phyloP scores from a whole-genome alignment of 2,797 vertebrate species.

The Huso huso region DNA sequence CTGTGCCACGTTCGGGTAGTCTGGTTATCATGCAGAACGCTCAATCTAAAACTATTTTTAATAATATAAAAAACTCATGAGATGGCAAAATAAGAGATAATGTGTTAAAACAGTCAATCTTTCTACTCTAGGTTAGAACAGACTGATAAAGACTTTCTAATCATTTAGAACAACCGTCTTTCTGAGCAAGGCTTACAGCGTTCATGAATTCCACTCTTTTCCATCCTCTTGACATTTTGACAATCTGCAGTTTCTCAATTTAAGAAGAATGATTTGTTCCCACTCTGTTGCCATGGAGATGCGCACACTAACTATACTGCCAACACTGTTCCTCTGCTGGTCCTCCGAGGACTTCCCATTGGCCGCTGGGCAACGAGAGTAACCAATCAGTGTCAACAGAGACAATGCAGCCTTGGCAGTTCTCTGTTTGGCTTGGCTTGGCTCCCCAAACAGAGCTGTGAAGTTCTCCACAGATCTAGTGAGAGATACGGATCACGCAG shows the following conservation, averaged over 20 bases:
- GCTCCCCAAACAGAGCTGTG: slow-evolving; percentile 39
- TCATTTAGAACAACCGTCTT: too few relatives aligned
- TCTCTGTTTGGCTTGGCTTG: slow-evolving; percentile 68
- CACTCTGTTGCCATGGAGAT: slow-evolving; percentile 66
- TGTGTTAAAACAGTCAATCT: too few relatives aligned
- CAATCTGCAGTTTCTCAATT: slow-evolving; percentile 52
- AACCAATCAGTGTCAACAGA: slow-evolving; percentile 53
- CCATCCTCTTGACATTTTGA: slow-evolving; percentile 50
- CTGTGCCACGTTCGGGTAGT: too few relatives aligned
- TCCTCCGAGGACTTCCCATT: slow-evolving; percentile 44
- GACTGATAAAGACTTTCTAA: too few relatives aligned
- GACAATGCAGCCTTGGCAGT: slow-evolving; percentile 60
- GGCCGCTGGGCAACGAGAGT: slow-evolving; percentile 42
- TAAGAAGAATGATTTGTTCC: slow-evolving; percentile 45
- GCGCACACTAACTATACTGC: slow-evolving; percentile 60
- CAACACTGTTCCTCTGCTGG: slow-evolving; percentile 52
- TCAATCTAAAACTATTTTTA: too few relatives aligned
- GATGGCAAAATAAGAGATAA: too few relatives aligned
- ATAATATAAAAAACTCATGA: too few relatives aligned
- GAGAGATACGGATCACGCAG: not conserved
- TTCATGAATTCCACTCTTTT: slow-evolving; percentile 33
- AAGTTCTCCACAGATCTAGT: slow-evolving; percentile 39
- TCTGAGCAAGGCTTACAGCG: too few relatives aligned
- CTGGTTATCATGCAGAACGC: too few relatives aligned
- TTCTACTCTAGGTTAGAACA: too few relatives aligned